Percentiles rank a stretch among this genome's conserved stretches.
phyloP scores from a whole-genome alignment of 2,888 invertebrate species.

The Lottia scabra region DNA sequence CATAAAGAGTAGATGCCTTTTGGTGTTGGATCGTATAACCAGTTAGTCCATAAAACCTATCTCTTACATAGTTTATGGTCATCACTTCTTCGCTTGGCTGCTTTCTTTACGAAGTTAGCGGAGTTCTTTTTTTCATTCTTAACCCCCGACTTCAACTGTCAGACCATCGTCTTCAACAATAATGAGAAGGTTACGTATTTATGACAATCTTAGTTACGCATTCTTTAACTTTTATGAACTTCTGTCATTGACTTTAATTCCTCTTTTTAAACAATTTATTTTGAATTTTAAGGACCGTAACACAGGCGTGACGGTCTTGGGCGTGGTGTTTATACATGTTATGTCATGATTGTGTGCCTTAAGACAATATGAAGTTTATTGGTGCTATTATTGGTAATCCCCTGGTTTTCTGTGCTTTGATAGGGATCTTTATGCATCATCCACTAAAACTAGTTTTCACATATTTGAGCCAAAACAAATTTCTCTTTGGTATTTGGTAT shows the following conservation, averaged over 20 bases:
- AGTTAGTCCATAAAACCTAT: background rate
- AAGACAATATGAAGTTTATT: too few species aligned
- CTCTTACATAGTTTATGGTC: background rate
- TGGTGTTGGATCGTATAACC: background rate
- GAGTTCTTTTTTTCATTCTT: background rate
- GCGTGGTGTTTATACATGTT: background rate
- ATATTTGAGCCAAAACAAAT: too few species aligned
- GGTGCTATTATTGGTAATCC: too few species aligned
- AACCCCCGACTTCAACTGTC: background rate
- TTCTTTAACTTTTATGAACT: conserved; percentile 1
- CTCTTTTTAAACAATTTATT: background rate
- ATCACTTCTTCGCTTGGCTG: background rate
- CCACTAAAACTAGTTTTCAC: too few species aligned
- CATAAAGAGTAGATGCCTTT: background rate
- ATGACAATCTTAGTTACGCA: background rate
- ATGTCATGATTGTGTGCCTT: background rate
- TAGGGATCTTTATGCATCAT: too few species aligned
- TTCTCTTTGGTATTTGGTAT: too few species aligned
- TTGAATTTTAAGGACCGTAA: too few species aligned
- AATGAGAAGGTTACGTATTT: conserved; percentile 3
- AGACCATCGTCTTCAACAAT: background rate
- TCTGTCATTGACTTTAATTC: background rate
- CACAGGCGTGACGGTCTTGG: background rate
- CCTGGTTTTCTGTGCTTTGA: too few species aligned
- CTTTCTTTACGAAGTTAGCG: background rate